Evolutionary conservation across 2,888 invertebrate genomes (phyloP).

Genomic region (Uloborus plumipes): DNA sequence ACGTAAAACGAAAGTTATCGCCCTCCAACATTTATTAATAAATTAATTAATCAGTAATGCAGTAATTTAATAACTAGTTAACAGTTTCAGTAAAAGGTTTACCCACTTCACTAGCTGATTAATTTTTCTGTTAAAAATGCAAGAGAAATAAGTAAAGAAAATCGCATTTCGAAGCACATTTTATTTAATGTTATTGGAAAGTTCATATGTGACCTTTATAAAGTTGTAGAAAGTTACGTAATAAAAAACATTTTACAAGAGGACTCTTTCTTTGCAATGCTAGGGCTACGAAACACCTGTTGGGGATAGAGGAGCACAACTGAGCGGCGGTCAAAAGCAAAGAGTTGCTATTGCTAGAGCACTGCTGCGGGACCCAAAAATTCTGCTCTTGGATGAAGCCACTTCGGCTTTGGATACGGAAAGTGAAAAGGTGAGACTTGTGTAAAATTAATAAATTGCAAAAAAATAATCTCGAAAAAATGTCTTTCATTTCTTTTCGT

Average conservation of each 20-base stretch:
- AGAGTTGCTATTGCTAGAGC: conserved; percentile 68
- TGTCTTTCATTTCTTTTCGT: too few relatives aligned
- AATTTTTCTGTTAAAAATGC: too few relatives aligned
- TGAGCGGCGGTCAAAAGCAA: conserved; percentile 89
- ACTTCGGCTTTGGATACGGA: conserved; percentile 72
- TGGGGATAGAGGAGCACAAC: conserved; percentile 78
- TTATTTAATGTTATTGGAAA: background rate
- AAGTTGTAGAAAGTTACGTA: background rate
- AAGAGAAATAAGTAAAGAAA: background rate
- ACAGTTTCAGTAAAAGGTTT: too few relatives aligned
- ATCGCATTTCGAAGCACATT: background rate
- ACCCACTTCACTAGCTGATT: too few relatives aligned
- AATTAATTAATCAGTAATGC: too few relatives aligned
- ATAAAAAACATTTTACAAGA: background rate
- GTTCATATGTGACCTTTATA: too few relatives aligned
- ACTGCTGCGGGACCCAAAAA: conserved; percentile 66
- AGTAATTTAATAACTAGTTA: too few relatives aligned
- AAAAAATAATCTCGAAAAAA: conserved; percentile 72
- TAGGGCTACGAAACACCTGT: conserved; percentile 73
- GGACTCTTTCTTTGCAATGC: background rate
- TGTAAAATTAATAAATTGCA: conserved; percentile 76
- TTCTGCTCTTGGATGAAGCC: conserved; percentile 70
- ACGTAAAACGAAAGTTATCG: too few relatives aligned
- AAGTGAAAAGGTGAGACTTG: conserved; percentile 77
- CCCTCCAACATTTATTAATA: too few relatives aligned